A percentile compares a stretch with the other conserved stretches of the same genome.
Evolutionary conservation across 2,113 vertebrate species (phyloP).

Genomic region (Neotragus pygmaeus): DNA sequence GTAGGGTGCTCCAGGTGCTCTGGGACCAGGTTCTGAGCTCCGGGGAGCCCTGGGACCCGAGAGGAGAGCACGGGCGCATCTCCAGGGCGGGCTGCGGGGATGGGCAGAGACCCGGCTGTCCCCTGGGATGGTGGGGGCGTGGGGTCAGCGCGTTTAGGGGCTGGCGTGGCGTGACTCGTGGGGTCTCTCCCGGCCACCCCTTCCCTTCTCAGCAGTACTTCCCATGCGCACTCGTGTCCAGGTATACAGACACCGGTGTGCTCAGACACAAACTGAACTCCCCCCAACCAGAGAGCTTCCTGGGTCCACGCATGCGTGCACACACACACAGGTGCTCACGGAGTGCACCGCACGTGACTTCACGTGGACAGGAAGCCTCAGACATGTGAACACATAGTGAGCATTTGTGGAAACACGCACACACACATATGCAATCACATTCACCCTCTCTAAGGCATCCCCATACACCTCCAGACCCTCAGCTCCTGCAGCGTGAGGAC

Average conservation of each 20-base stretch:
- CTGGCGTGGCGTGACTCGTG: rapidly evolving
- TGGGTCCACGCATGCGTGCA: rapidly evolving
- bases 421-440: rapidly evolving
- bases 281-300: background rate
- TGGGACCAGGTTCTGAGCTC: background rate
- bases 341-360: rapidly evolving
- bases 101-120: background rate
- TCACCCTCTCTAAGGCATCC: background rate
- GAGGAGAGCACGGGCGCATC: background rate
- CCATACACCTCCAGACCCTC: background rate
- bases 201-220: background rate
- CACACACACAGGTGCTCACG: background rate
- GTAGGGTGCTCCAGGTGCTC: background rate
- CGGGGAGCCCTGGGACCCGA: background rate
- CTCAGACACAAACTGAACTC: background rate
- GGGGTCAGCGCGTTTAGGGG: rapidly evolving
- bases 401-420: background rate
- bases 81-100: background rate
- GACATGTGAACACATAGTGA: background rate
- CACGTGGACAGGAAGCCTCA: background rate
- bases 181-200: rapidly evolving
- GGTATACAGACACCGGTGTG: background rate
- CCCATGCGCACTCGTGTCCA: rapidly evolving
- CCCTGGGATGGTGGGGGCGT: rapidly evolving
- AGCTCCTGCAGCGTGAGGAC: background rate